Evolutionary conservation across 2,797 vertebrate species (phyloP).

Genomic region (Rhinatrema bivittatum): DNA sequence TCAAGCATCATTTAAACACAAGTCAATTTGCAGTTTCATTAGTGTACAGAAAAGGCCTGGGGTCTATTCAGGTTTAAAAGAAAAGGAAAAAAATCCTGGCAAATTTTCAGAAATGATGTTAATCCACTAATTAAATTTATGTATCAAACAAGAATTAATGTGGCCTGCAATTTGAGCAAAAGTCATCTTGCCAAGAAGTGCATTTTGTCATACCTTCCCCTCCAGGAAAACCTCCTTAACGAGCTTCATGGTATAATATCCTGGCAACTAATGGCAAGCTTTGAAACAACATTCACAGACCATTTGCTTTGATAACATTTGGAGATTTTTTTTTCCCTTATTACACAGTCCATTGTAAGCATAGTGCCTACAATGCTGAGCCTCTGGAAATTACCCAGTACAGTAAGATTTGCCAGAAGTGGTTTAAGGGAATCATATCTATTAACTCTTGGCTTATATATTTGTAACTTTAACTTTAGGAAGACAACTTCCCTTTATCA

Average conservation of each 20-base stretch:
- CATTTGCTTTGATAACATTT: slow-evolving; percentile 85
- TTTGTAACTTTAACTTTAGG: slow-evolving; percentile 52
- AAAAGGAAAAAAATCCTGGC: slow-evolving; percentile 41
- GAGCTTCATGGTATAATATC: slow-evolving; percentile 84
- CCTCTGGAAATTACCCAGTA: slow-evolving; percentile 56
- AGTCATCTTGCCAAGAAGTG: slow-evolving; percentile 50
- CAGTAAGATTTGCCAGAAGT: slow-evolving; percentile 42
- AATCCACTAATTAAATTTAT: slow-evolving; percentile 65
- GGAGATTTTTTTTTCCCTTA: slow-evolving; percentile 32
- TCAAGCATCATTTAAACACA: slow-evolving; percentile 65
- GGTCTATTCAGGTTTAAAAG: slow-evolving; percentile 47
- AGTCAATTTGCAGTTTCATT: slow-evolving; percentile 69
- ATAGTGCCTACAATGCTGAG: slow-evolving; percentile 23
- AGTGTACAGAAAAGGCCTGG: slow-evolving; percentile 58
- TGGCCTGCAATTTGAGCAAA: slow-evolving; percentile 52
- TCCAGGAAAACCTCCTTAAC: slow-evolving; percentile 78
- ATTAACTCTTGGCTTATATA: slow-evolving; percentile 42
- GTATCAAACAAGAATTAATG: slow-evolving; percentile 59
- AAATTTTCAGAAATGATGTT: slow-evolving; percentile 57
- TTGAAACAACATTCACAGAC: slow-evolving; percentile 89
- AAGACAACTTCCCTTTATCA: slow-evolving; percentile 15
- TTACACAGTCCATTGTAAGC: slow-evolving; percentile 40
- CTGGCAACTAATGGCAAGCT: slow-evolving; percentile 86
- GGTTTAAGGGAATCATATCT: slow-evolving; percentile 43
- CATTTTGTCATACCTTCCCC: slow-evolving; percentile 73